Conservation (phyloP, 2,113 vertebrate species). For the Syrmaticus mikado region DNA sequence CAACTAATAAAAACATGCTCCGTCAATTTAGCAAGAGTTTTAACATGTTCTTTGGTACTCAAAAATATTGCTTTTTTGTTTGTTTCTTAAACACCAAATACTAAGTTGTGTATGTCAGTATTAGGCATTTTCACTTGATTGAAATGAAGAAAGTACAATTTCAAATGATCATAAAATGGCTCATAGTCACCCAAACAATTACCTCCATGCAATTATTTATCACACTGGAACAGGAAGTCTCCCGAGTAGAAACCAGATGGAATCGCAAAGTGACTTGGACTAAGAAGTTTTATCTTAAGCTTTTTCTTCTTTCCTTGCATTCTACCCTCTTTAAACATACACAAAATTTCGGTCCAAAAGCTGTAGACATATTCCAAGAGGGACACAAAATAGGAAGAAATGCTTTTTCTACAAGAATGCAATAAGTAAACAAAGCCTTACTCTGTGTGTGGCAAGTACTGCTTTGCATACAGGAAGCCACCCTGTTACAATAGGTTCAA, state of each 20-base stretch:
- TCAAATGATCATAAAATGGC: not conserved
- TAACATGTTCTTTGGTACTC: not conserved
- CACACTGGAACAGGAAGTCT: not conserved
- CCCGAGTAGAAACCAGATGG: not conserved
- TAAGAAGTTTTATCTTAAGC: not conserved
- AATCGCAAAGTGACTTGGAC: rapidly evolving
- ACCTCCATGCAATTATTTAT: not conserved
- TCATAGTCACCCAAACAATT: not conserved
- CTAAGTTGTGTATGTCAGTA: not conserved
- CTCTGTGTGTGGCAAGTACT: not conserved
- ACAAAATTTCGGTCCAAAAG: not conserved
- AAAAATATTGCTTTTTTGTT: not conserved
- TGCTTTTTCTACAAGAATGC: not conserved
- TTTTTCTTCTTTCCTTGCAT: not conserved
- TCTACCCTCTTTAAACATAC: not conserved
- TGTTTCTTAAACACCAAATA: not conserved
- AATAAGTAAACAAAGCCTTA: not conserved
- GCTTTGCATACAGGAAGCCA: not conserved
- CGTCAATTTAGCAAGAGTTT: not conserved
- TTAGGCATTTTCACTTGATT: not conserved
- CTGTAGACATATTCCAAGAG: not conserved
- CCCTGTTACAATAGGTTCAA: not conserved
- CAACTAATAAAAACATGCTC: not conserved
- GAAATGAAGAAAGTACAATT: not conserved
- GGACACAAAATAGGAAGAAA: not conserved